These are phyloP conservation scores for Zophobas atratus DNA, from an alignment of 1,140 invertebrate species.

Conservation along the genomic window DNA sequence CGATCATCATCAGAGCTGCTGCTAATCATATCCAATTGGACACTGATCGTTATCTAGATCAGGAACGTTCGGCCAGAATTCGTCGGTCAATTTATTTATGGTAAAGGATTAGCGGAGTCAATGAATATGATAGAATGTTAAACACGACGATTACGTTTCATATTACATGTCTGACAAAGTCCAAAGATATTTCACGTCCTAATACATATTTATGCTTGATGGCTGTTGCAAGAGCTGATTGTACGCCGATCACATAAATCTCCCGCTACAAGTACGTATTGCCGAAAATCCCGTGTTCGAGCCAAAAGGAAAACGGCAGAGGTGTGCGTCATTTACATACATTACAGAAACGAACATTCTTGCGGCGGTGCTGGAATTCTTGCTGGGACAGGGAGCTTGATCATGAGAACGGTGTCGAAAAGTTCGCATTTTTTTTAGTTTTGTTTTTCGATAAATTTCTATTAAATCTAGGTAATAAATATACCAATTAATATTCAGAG, in stretches of 20 bases:
- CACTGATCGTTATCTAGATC: neutral
- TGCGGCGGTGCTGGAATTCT: slow-evolving; percentile 18
- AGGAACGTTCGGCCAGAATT: slow-evolving; percentile 4
- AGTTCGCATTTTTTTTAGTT: no score
- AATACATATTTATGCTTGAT: slow-evolving; percentile 32
- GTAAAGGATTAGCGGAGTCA: slow-evolving; percentile 30
- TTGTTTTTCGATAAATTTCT: no score
- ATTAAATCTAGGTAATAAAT: no score
- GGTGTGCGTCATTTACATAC: slow-evolving; percentile 40
- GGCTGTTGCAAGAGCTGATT: slow-evolving; percentile 26
- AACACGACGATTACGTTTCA: slow-evolving; percentile 19
- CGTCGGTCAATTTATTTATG: slow-evolving; percentile 26
- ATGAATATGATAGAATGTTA: slow-evolving; percentile 35
- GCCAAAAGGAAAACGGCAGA: slow-evolving; percentile 30
- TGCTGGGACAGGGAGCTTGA: slow-evolving; percentile 7
- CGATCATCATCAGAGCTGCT: slow-evolving; percentile 2
- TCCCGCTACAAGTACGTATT: neutral
- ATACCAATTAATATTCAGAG: no score
- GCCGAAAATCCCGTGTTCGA: slow-evolving; percentile 6
- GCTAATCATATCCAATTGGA: slow-evolving; percentile 8
- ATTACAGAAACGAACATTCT: slow-evolving; percentile 30
- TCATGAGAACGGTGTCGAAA: neutral
- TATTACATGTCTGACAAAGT: slow-evolving; percentile 26
- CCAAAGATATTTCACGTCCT: slow-evolving; percentile 28
- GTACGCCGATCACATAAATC: slow-evolving; percentile 12